phyloP scores from a whole-genome alignment of 1,140 invertebrate species.

The Acromyrmex heyeri region DNA sequence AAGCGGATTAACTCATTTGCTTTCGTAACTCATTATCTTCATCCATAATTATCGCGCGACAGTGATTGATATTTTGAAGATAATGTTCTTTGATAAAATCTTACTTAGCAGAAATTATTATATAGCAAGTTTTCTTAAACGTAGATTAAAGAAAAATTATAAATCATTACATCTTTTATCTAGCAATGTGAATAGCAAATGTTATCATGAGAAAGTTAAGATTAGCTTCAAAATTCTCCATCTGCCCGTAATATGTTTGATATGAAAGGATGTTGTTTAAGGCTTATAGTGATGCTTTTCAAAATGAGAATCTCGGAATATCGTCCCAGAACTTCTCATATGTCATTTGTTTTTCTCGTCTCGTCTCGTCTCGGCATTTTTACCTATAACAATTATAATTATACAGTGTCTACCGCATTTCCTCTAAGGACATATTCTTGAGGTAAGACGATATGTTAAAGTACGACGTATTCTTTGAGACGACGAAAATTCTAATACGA shows the following conservation, averaged over 20 bases:
- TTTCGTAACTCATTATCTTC: not conserved
- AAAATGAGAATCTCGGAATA: no score
- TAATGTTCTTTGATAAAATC: not conserved
- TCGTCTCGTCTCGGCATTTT: no score
- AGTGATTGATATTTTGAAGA: conserved; percentile 16
- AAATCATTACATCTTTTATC: not conserved
- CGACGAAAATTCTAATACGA: no score
- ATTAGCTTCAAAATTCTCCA: conserved; percentile 18
- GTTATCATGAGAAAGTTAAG: not conserved
- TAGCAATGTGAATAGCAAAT: conserved; percentile 3
- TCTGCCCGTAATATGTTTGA: not conserved
- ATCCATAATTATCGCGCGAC: not conserved
- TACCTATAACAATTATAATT: no score
- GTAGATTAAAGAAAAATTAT: not conserved
- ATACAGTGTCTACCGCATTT: no score
- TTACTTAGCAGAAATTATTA: not conserved
- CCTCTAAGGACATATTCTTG: no score
- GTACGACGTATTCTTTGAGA: no score
- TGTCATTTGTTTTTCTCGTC: no score
- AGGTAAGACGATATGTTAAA: no score
- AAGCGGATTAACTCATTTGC: conserved; percentile 32
- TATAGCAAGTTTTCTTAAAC: not conserved
- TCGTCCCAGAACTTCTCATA: no score
- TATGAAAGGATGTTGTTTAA: not conserved
- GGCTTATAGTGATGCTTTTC: no score